Evolutionary conservation across 2,113 vertebrate genomes (phyloP).

Genomic region (Burhinus bistriatus): DNA sequence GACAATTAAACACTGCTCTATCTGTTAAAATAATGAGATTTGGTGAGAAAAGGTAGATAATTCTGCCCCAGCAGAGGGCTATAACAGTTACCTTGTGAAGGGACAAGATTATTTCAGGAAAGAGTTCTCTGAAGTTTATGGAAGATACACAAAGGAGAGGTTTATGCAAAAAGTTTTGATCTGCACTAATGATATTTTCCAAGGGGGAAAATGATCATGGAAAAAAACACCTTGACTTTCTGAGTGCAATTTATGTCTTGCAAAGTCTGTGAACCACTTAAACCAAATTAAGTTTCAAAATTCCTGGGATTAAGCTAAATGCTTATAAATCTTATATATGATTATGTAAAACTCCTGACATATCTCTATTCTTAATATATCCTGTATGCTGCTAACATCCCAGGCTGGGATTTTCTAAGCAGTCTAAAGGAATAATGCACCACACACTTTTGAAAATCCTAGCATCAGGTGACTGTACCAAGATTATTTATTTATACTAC

Average conservation of each 20-base stretch:
- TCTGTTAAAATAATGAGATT: slow-evolving; percentile 20
- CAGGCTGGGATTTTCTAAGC: background rate
- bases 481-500: background rate
- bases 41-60: background rate
- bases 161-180: background rate
- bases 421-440: background rate
- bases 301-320: background rate
- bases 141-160: background rate
- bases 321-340: background rate
- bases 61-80: background rate
- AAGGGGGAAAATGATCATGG: background rate
- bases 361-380: background rate
- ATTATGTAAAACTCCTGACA: background rate
- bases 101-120: background rate
- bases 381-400: background rate
- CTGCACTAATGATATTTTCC: background rate
- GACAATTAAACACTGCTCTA: slow-evolving; percentile 2
- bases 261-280: background rate
- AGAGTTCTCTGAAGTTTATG: background rate
- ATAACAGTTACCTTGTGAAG: background rate
- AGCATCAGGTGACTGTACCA: background rate
- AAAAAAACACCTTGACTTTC: background rate
- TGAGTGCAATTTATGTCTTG: background rate
- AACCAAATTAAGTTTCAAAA: background rate
- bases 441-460: background rate